Evolutionary conservation across 2,888 invertebrate species (phyloP).

Genomic region (Macrosoma leucophasiata): DNA sequence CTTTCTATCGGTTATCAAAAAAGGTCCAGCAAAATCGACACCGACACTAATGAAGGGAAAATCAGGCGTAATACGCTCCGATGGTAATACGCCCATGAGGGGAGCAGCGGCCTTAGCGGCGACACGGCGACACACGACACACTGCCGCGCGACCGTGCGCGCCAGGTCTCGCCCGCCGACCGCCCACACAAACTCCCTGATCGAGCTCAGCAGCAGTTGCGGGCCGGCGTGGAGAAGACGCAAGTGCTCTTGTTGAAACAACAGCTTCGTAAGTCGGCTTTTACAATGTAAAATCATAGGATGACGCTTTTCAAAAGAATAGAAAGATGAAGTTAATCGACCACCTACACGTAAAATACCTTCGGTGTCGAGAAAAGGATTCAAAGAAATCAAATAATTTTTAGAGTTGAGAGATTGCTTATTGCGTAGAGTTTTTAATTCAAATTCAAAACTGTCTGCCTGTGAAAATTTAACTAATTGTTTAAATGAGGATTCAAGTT

Average conservation of each 20-base stretch:
- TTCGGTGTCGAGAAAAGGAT: constrained; percentile 13
- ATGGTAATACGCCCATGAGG: constrained; percentile 28
- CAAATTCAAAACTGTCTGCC: constrained; percentile 7
- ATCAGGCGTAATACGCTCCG: constrained; percentile 12
- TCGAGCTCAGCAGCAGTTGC: constrained; percentile 17
- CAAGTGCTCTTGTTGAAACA: constrained; percentile 13
- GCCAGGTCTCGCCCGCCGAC: constrained; percentile 21
- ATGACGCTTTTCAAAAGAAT: constrained; percentile 21
- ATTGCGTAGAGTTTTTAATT: constrained; percentile 5
- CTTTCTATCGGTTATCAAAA: constrained; percentile 11
- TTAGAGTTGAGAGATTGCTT: constrained; percentile 8
- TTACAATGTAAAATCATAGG: constrained; percentile 30
- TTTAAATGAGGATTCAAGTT: constrained; percentile 3
- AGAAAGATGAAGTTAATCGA: constrained; percentile 22
- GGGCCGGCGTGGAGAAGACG: constrained; percentile 27
- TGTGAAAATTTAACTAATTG: constrained; percentile 9
- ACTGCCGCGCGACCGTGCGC: constrained; percentile 17
- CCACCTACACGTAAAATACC: constrained; percentile 26
- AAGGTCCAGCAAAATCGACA: constrained; percentile 26
- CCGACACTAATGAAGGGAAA: constrained; percentile 16
- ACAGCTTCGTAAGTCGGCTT: constrained; percentile 19
- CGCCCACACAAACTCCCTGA: constrained; percentile 16
- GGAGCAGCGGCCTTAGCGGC: constrained; percentile 19
- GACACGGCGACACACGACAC: constrained; percentile 23
- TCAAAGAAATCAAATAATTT: constrained; percentile 12